These are phyloP conservation scores for Hafferia zeledoni DNA, from an alignment of 2,797 vertebrate species.

Conservation along the genomic window DNA sequence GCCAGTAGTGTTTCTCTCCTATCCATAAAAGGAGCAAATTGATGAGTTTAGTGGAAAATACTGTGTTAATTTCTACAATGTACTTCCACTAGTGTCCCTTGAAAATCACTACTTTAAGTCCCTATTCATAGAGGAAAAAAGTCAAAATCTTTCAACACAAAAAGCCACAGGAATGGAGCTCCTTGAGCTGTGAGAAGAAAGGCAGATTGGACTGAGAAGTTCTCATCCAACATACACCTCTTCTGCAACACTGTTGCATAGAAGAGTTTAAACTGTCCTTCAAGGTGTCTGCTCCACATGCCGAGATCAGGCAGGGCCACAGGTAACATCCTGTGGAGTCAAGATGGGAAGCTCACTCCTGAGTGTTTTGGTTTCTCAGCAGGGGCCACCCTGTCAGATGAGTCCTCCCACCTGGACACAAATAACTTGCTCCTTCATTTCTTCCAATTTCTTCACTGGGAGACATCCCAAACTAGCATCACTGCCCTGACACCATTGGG, in stretches of 20 bases:
- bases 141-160: not conserved
- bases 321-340: not conserved
- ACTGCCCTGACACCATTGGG: rapidly evolving
- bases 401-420: not conserved
- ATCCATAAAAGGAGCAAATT: not conserved
- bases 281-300: not conserved
- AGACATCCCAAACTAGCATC: rapidly evolving
- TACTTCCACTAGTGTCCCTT: not conserved
- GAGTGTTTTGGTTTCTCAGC: not conserved
- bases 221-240: not conserved
- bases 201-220: not conserved
- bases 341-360: not conserved
- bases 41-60: not conserved
- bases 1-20: not conserved
- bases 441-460: rapidly evolving
- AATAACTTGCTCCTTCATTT: not conserved
- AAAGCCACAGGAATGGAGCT: not conserved
- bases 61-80: not conserved
- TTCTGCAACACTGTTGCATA: not conserved
- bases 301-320: not conserved
- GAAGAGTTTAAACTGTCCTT: not conserved
- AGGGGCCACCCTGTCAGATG: not conserved
- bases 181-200: not conserved
- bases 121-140: not conserved
- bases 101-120: not conserved